Evolutionary conservation across 2,113 vertebrate genomes (phyloP).

Genomic region (Pachyramphus minor): DNA sequence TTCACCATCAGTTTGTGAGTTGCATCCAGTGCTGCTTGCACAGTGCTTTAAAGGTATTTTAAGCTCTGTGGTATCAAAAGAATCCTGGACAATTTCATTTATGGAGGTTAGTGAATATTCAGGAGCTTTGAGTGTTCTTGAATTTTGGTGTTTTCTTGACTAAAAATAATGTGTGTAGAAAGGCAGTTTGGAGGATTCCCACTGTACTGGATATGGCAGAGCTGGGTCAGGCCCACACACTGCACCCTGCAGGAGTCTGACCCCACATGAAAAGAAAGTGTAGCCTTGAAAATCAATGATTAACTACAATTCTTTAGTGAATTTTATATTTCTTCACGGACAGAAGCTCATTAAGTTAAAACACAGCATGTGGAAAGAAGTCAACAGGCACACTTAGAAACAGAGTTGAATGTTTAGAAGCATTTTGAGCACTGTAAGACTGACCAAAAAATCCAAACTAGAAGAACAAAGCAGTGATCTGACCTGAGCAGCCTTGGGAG

Average conservation of each 20-base stretch:
- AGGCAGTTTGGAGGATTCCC: background rate
- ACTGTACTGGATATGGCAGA: background rate
- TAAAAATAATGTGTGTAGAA: background rate
- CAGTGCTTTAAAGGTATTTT: background rate
- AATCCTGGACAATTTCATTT: background rate
- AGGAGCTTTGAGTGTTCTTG: background rate
- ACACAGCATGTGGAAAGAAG: background rate
- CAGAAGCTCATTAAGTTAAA: background rate
- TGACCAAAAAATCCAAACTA: background rate
- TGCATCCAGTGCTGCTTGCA: background rate
- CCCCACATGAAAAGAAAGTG: background rate
- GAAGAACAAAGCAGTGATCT: background rate
- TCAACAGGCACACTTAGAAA: background rate
- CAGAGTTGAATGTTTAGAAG: background rate
- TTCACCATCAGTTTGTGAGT: background rate
- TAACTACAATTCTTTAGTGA: background rate
- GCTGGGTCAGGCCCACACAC: background rate
- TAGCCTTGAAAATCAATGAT: background rate
- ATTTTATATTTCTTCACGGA: background rate
- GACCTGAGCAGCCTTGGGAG: background rate
- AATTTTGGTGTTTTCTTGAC: conserved; percentile 1
- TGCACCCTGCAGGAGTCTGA: background rate
- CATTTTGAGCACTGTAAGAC: background rate
- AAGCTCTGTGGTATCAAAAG: background rate
- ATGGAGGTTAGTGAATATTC: conserved; percentile 4